Percentiles rank a stretch among this genome's conserved stretches.
Evolutionary conservation across 2,797 vertebrate genomes (phyloP).

Genomic region (Bucorvus abyssinicus): DNA sequence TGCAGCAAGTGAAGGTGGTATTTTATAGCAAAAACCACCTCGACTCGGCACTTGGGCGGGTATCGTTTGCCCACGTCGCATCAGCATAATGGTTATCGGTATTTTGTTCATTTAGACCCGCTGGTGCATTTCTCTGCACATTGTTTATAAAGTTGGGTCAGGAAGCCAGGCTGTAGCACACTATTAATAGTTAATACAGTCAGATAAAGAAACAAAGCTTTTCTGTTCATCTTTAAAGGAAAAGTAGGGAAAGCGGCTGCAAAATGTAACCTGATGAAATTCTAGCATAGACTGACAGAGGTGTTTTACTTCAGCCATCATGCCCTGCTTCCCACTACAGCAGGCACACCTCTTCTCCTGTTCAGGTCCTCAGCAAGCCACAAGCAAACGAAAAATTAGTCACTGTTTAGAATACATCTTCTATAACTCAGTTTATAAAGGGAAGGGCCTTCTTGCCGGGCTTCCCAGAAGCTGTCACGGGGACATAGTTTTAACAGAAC

Average conservation of each 20-base stretch:
- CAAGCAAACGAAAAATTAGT: background rate
- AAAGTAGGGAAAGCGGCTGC: background rate
- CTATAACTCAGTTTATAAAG: background rate
- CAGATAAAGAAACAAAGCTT: background rate
- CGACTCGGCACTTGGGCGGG: background rate
- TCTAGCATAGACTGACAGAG: accelerated
- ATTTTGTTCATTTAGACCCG: background rate
- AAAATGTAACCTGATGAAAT: background rate
- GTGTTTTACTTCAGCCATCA: accelerated
- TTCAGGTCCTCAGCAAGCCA: background rate
- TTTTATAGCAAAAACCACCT: background rate
- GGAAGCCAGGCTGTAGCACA: background rate
- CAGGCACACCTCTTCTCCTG: background rate
- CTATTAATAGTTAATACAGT: background rate
- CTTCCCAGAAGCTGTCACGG: background rate
- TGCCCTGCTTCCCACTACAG: background rate
- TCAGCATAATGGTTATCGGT: accelerated
- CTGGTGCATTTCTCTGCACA: background rate
- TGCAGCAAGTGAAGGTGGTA: accelerated
- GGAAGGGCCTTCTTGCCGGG: background rate
- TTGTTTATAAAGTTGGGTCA: background rate
- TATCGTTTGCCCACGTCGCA: background rate
- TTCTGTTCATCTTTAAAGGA: background rate
- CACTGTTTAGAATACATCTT: background rate
- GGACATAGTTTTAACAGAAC: background rate